Percentiles rank a stretch among this genome's conserved stretches.
Evolutionary conservation across 2,888 invertebrate genomes (phyloP).

Genomic region (Bellardia bayeri): DNA sequence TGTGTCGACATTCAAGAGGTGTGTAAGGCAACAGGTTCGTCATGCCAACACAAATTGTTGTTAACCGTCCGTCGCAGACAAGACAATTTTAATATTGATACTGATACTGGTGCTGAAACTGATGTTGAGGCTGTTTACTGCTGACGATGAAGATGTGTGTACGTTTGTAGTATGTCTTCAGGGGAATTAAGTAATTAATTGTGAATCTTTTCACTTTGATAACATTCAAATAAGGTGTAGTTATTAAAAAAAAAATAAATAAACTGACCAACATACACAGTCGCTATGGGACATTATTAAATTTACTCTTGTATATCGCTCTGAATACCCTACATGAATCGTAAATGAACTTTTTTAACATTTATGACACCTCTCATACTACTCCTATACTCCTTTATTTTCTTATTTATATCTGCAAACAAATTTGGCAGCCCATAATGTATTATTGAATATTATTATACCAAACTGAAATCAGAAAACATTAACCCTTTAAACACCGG

Average conservation of each 20-base stretch:
- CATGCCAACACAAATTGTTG: constrained; percentile 63
- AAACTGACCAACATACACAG: not conserved
- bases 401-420: too few relatives aligned
- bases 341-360: not conserved
- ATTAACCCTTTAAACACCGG: too few relatives aligned
- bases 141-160: constrained; percentile 12
- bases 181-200: constrained; percentile 75
- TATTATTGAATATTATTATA: too few relatives aligned
- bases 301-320: not conserved
- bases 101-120: not conserved
- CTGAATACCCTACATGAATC: not conserved
- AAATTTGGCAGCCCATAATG: too few relatives aligned
- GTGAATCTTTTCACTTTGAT: constrained; percentile 71
- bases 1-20: constrained; percentile 59
- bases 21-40: constrained; percentile 74
- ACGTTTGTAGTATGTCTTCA: constrained; percentile 51
- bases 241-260: constrained; percentile 28
- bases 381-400: too few relatives aligned
- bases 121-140: not conserved
- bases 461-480: too few relatives aligned
- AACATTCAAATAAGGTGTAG: constrained; percentile 63
- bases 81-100: constrained; percentile 55
- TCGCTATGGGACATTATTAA: not conserved
- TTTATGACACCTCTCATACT: too few relatives aligned
- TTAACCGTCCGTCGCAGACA: constrained; percentile 51